phyloP scores from a whole-genome alignment of 2,888 invertebrate genomes.

The Philonicus albiceps region DNA sequence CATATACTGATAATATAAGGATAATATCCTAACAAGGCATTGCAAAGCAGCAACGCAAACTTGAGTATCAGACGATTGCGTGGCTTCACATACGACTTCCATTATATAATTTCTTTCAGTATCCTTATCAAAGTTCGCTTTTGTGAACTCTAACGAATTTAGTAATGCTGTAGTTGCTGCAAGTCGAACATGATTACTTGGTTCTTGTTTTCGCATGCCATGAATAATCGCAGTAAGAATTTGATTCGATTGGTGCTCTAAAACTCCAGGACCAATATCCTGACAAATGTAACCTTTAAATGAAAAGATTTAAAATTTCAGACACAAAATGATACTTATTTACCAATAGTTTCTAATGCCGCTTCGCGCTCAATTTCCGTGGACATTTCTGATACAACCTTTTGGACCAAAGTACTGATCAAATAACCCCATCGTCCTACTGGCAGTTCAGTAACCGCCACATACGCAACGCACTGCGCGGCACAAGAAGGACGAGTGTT shows the following conservation, averaged over 20 bases:
- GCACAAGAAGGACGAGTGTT: slow-evolving; percentile 94
- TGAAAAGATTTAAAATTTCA: slow-evolving; percentile 39
- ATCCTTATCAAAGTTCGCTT: slow-evolving; percentile 97
- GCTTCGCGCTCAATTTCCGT: slow-evolving; percentile 96
- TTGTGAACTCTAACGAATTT: slow-evolving; percentile 98
- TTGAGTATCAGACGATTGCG: slow-evolving; percentile 89
- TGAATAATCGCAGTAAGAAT: slow-evolving; percentile 99
- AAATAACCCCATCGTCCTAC: slow-evolving; percentile 92
- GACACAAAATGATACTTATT: not conserved
- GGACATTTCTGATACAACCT: slow-evolving; percentile 85
- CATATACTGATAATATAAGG: slow-evolving; percentile 98
- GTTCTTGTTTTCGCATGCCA: slow-evolving; percentile 95
- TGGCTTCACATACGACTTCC: slow-evolving; percentile 99
- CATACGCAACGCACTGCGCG: slow-evolving; percentile 98
- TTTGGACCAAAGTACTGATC: slow-evolving; percentile 85
- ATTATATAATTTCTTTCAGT: slow-evolving; percentile 98
- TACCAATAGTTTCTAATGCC: slow-evolving; percentile 95
- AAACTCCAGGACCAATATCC: slow-evolving; percentile 93
- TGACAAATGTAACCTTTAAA: slow-evolving; percentile 87
- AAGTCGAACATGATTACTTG: slow-evolving; percentile 90
- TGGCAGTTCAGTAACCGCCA: slow-evolving; percentile 95
- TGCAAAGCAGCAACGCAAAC: slow-evolving; percentile 97
- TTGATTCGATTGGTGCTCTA: slow-evolving; percentile 91
- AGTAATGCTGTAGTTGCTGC: slow-evolving; percentile 96
- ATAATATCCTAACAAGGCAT: slow-evolving; percentile 97